phyloP scores from a whole-genome alignment of 2,113 vertebrate genomes.

The Ondatra zibethicus region DNA sequence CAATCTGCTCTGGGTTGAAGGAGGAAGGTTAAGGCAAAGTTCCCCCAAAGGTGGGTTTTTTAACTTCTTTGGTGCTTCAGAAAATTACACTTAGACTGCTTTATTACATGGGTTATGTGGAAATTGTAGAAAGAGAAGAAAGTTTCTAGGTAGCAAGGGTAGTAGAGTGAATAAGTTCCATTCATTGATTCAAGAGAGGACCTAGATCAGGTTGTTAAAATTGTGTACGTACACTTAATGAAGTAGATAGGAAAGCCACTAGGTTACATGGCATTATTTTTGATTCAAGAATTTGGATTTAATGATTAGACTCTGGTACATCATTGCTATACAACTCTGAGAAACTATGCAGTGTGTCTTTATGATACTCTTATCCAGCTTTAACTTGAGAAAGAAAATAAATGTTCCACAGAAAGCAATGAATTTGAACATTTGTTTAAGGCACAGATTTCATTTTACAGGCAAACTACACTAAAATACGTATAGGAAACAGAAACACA shows the following conservation, averaged over 20 bases:
- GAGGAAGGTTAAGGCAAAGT: conserved; percentile 12
- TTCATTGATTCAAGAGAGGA: not conserved
- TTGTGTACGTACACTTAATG: not conserved
- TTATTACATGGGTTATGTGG: not conserved
- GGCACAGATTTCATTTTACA: conserved; percentile 65
- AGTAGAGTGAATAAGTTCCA: conserved; percentile 36
- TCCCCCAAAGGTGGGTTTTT: conserved; percentile 46
- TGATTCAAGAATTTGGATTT: not conserved
- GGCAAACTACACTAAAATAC: conserved; percentile 58
- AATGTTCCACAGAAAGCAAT: conserved; percentile 65
- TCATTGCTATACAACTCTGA: not conserved
- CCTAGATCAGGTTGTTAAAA: conserved; percentile 61
- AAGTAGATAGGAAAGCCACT: conserved; percentile 11
- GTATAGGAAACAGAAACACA: not conserved
- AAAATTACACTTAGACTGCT: conserved; percentile 55
- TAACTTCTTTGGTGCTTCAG: conserved; percentile 41
- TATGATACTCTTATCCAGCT: conserved; percentile 17
- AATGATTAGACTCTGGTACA: not conserved
- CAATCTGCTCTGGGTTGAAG: not conserved
- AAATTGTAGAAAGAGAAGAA: conserved; percentile 3
- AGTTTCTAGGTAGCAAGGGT: conserved; percentile 19
- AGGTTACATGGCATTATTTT: not conserved
- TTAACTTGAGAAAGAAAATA: conserved; percentile 67
- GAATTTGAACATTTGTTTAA: conserved; percentile 63
- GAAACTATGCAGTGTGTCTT: conserved; percentile 3